Evolutionary conservation across 2,113 vertebrate species (phyloP), one percentile per base, ranked within the genome.

Genomic region (Phrynocephalus versicolor): DNA sequence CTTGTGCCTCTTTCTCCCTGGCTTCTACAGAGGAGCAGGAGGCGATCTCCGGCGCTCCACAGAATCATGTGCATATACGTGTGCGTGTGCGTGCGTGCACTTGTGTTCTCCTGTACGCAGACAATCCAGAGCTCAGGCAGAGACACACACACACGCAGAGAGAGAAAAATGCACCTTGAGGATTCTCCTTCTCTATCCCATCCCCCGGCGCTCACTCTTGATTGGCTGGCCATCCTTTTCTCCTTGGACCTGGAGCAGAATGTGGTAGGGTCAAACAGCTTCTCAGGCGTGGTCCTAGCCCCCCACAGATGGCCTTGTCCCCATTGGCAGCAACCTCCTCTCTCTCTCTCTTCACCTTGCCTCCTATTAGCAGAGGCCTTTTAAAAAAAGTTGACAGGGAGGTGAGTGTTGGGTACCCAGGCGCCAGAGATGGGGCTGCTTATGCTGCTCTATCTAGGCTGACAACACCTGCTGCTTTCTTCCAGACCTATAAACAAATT

Each of bases 211-310:
- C 19, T 6, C 18, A 27, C 55, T 80, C 64, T 51, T 39, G 27
- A 27, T 71, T 13, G 4, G 1, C 21, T 64, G 39, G 30, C 18
- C 23, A 57, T 65, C 72, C 67, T 19, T 30, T 91, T 84, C 74
- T 85, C 58, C 88, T 90, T 79, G 88, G 89, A 85, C 90, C 79
- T 27, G 60, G 82, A 75, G 89, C 86, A 65, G 84, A 89, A 88
- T 72, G 60, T 30, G 67, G 81, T 81, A 87, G 78, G 89, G 84
- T 94, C 92, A 91, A 81, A 92, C 91, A 93, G 93, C 92, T 95
- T 95, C 77, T 79, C 62, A 15, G 76, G 10, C 80, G 82, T 92
- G 92, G 88, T 92, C 87, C 89, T 83, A 86, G 87, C 90, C 86
- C 90, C 86, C 89, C 89, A 84, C 76, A 89, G 88, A 81, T 92